Evolutionary conservation across 2,113 vertebrate species (phyloP).

Genomic region (Upupa epops): DNA sequence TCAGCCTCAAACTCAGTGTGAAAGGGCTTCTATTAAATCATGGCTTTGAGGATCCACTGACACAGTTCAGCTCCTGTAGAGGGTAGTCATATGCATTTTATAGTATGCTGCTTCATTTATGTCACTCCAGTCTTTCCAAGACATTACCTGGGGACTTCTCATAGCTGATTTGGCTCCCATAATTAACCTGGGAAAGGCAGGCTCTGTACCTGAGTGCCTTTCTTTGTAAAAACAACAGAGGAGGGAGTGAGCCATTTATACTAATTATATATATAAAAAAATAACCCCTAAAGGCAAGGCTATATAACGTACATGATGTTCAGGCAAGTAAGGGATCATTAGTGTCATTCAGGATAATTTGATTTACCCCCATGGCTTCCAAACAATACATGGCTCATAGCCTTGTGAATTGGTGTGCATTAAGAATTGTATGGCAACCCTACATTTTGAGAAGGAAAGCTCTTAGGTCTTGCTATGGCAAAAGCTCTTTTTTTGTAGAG

Average conservation of each 20-base stretch:
- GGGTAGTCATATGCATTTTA: not conserved
- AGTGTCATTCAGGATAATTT: slow-evolving; percentile 47
- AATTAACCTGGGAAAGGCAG: slow-evolving; percentile 42
- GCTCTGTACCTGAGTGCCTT: slow-evolving; percentile 27
- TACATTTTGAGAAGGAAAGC: slow-evolving; percentile 1
- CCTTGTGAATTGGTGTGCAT: not conserved
- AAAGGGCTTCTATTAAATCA: not conserved
- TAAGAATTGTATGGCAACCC: not conserved
- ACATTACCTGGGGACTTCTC: slow-evolving; percentile 9
- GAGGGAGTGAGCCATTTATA: slow-evolving; percentile 1
- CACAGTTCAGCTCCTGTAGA: not conserved
- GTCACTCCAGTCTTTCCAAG: not conserved
- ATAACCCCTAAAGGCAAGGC: not conserved
- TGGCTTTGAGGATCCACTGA: not conserved
- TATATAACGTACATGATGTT: slow-evolving; percentile 18
- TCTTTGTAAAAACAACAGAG: slow-evolving; percentile 54
- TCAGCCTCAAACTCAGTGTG: not conserved
- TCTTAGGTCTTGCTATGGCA: not conserved
- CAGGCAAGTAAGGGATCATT: slow-evolving; percentile 45
- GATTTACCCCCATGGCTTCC: slow-evolving; percentile 46
- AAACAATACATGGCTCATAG: slow-evolving; percentile 42
- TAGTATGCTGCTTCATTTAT: not conserved
- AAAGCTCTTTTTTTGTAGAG: not conserved
- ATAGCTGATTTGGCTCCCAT: not conserved
- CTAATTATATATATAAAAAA: slow-evolving; percentile 21